A percentile compares a stretch with the other conserved stretches of the same genome.
Evolutionary conservation across 2,113 vertebrate species (phyloP).

Genomic region (Cavia porcellus): DNA sequence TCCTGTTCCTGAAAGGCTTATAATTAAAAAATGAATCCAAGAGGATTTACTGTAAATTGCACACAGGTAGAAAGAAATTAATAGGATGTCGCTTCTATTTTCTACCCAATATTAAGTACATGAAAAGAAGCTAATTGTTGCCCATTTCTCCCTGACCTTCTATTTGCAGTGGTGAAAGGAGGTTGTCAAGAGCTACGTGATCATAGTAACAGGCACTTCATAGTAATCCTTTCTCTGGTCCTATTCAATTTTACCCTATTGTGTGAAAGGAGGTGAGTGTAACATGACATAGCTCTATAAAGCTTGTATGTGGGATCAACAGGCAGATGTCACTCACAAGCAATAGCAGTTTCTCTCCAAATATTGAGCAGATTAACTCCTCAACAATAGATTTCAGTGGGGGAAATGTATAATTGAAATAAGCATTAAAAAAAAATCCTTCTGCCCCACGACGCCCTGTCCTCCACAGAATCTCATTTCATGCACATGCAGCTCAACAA

Average conservation of each 20-base stretch:
- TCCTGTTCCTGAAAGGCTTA: conserved; percentile 78
- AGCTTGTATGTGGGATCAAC: background rate
- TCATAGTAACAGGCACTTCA: background rate
- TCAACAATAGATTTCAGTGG: conserved; percentile 44
- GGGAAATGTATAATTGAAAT: conserved; percentile 24
- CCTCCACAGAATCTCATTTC: conserved; percentile 4
- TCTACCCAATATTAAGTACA: conserved; percentile 51
- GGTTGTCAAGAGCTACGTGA: background rate
- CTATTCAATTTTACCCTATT: background rate
- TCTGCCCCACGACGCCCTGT: background rate
- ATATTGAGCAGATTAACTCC: conserved; percentile 6
- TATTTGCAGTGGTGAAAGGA: conserved; percentile 39
- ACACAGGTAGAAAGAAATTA: conserved; percentile 76
- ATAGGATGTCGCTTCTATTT: conserved; percentile 66
- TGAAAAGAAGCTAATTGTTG: conserved; percentile 68
- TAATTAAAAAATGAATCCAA: conserved; percentile 87
- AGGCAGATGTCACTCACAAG: conserved; percentile 2
- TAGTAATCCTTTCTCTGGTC: background rate
- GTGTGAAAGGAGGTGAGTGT: conserved; percentile 34
- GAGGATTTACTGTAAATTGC: conserved; percentile 84
- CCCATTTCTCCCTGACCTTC: background rate
- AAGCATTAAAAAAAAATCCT: conserved; percentile 1
- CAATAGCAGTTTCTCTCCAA: background rate
- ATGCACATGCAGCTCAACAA: background rate
- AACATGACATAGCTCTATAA: background rate